phyloP scores from a whole-genome alignment of 1,140 invertebrate genomes.

The Meloidogyne chitwoodi region DNA sequence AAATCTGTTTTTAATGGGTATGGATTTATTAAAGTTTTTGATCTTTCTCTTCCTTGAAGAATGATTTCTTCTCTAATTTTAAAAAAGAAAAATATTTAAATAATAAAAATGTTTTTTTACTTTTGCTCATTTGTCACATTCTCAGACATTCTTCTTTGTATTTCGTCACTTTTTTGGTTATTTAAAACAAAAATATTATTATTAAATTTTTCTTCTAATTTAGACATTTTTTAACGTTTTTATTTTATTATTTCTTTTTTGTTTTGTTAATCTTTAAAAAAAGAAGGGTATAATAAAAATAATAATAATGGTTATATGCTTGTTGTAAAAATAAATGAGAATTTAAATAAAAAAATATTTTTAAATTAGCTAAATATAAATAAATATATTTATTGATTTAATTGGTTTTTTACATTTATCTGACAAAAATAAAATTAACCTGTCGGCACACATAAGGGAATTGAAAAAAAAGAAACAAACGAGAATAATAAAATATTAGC shows the following conservation, averaged over 20 bases:
- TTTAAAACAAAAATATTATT: neutral
- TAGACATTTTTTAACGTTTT: neutral
- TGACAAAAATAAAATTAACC: neutral
- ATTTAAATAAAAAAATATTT: no score
- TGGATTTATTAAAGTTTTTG: neutral
- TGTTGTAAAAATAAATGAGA: no score
- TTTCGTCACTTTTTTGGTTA: neutral
- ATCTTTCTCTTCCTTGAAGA: neutral
- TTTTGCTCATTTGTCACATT: neutral
- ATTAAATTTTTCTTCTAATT: neutral
- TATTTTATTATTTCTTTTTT: neutral
- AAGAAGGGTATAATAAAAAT: no score
- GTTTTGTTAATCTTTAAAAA: no score
- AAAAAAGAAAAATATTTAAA: no score
- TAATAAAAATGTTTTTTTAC: neutral
- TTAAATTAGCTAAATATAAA: neutral
- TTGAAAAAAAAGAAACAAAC: neutral
- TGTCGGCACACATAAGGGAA: neutral
- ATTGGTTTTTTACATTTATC: neutral
- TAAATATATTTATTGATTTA: neutral
- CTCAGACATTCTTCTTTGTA: neutral
- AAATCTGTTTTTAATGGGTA: neutral
- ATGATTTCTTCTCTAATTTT: no score
- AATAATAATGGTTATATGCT: no score
- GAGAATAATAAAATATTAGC: no score